These are phyloP conservation scores for Spheniscus humboldti DNA, from an alignment of 2,797 vertebrate species.

Conservation along the genomic window DNA sequence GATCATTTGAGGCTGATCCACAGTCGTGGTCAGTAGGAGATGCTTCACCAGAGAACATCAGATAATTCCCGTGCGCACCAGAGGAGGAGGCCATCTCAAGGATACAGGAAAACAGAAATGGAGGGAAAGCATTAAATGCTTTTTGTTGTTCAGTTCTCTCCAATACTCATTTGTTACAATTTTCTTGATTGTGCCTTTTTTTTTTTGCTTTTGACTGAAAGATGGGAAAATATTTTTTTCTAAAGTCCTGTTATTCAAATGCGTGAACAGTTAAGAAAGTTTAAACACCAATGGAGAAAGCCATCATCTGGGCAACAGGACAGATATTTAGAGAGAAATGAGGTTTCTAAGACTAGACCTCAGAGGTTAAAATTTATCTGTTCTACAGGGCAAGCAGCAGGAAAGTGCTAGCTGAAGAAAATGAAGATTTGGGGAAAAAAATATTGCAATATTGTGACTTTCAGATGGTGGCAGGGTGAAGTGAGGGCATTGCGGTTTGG, in stretches of 20 bases:
- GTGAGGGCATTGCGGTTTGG: background rate
- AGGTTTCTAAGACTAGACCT: background rate
- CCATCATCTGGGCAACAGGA: background rate
- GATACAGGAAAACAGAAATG: background rate
- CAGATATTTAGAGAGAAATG: background rate
- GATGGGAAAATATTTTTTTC: background rate
- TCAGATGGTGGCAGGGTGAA: background rate
- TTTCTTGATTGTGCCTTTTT: background rate
- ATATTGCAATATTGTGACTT: background rate
- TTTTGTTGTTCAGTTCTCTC: background rate
- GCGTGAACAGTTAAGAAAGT: background rate
- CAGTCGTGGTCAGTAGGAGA: background rate
- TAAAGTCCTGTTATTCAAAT: background rate
- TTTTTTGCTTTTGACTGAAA: background rate
- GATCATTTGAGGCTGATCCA: background rate
- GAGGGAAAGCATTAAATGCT: background rate
- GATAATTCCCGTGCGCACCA: rapidly evolving
- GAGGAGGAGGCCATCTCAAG: background rate
- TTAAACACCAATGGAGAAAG: background rate
- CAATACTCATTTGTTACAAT: background rate
- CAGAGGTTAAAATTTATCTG: background rate
- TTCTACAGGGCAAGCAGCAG: background rate
- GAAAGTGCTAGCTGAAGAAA: background rate
- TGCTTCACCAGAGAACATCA: background rate
- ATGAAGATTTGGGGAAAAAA: background rate